These are phyloP conservation scores for Poecilobothrus nobilitatus DNA, from an alignment of 2,888 invertebrate species.

Conservation along the genomic window DNA sequence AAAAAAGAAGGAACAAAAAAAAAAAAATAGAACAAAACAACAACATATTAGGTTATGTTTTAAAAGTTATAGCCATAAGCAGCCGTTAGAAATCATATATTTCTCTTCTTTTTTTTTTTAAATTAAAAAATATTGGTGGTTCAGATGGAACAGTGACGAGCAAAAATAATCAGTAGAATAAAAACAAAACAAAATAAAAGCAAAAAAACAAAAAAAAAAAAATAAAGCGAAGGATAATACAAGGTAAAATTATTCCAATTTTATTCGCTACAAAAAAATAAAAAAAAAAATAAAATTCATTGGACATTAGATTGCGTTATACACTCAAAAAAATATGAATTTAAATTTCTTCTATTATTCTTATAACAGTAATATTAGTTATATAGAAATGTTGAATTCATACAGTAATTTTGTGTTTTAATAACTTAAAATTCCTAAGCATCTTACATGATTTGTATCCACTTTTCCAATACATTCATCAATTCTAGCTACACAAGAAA, in stretches of 20 bases:
- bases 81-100: neutral
- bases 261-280: neutral
- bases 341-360: too few relatives aligned
- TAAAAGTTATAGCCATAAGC: neutral
- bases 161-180: neutral
- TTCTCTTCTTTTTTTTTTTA: neutral
- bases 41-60: neutral
- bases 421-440: too few relatives aligned
- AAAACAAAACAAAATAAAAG: neutral
- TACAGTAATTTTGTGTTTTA: too few relatives aligned
- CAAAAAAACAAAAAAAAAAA: neutral
- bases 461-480: too few relatives aligned
- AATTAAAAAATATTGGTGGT: constrained; percentile 3
- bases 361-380: too few relatives aligned
- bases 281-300: neutral
- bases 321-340: too few relatives aligned
- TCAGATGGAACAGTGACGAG: constrained; percentile 2
- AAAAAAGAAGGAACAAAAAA: neutral
- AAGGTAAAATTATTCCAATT: neutral
- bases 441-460: too few relatives aligned
- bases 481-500: too few relatives aligned
- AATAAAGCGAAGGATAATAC: neutral
- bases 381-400: too few relatives aligned
- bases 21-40: neutral
- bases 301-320: neutral